These are phyloP conservation scores for Cordilura impudica DNA, from an alignment of 2,888 invertebrate species.

Conservation along the genomic window DNA sequence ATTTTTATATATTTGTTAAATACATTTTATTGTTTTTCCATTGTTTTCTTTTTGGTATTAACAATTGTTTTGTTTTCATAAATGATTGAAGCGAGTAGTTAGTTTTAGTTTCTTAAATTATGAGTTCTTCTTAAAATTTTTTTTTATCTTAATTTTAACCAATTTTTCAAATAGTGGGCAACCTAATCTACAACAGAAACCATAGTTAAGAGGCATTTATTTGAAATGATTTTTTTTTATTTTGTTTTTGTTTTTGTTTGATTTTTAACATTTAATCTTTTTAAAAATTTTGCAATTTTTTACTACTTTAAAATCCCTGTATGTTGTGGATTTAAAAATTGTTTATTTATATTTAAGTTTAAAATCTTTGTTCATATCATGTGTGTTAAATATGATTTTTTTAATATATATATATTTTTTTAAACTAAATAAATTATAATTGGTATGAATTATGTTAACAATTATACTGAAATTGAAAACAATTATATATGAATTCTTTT, in stretches of 20 bases:
- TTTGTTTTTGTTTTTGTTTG: slow-evolving; percentile 12
- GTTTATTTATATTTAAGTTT: slow-evolving; percentile 7
- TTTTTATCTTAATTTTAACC: slow-evolving; percentile 61
- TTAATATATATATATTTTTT: background rate
- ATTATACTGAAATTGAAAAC: too few relatives aligned
- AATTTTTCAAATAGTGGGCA: slow-evolving; percentile 42
- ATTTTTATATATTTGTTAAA: slow-evolving; percentile 22
- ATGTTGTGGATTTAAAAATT: slow-evolving; percentile 67
- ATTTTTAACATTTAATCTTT: slow-evolving; percentile 18
- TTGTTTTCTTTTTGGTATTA: slow-evolving; percentile 45
- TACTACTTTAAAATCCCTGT: slow-evolving; percentile 76
- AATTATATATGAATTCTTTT: too few relatives aligned
- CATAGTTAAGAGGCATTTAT: slow-evolving; percentile 58
- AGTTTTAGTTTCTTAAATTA: slow-evolving; percentile 1
- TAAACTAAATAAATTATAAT: too few relatives aligned
- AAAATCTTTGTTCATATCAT: slow-evolving; percentile 11
- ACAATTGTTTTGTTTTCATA: slow-evolving; percentile 64
- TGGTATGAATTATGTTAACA: too few relatives aligned
- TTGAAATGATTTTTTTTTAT: slow-evolving; percentile 27
- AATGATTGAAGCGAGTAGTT: slow-evolving; percentile 70
- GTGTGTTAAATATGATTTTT: slow-evolving; percentile 51
- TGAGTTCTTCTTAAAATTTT: slow-evolving; percentile 16
- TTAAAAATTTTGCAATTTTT: slow-evolving; percentile 60
- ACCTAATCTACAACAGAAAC: slow-evolving; percentile 62
- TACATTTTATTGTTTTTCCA: background rate